phyloP scores from a whole-genome alignment of 2,797 vertebrate species.

The Perodicticus potto region DNA sequence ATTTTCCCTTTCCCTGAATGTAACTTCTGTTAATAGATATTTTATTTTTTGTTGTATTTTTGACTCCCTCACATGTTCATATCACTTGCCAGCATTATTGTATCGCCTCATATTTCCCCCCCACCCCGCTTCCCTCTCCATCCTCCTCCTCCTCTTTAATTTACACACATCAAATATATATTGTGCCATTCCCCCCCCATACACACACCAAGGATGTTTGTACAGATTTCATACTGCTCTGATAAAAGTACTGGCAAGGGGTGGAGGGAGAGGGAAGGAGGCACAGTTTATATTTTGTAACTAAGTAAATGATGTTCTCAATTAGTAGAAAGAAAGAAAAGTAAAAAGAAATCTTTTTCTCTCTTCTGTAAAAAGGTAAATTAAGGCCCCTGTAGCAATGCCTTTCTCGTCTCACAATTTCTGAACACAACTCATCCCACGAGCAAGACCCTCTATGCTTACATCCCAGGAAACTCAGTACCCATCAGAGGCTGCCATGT shows the following conservation, averaged over 20 bases:
- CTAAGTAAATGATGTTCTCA: neutral
- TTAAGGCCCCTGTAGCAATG: neutral
- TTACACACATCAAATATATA: neutral
- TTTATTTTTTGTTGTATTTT: slow-evolving; percentile 30
- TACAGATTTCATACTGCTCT: neutral
- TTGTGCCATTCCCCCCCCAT: neutral
- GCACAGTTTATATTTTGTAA: neutral
- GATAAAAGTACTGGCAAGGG: neutral
- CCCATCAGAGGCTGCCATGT: neutral
- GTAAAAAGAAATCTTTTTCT: neutral
- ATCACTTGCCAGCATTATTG: neutral
- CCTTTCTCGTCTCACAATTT: neutral
- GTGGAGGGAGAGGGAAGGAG: neutral
- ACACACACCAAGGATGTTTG: neutral
- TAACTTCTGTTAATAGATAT: neutral
- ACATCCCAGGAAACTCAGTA: neutral
- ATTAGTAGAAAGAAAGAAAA: neutral
- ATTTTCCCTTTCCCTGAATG: neutral
- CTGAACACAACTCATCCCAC: neutral
- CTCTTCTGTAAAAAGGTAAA: neutral
- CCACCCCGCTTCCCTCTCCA: neutral
- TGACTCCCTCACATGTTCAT: slow-evolving; percentile 1
- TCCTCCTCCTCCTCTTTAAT: neutral
- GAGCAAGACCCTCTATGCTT: neutral
- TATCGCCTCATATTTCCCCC: neutral